Evolutionary conservation across 1,140 invertebrate species (phyloP).

Genomic region (Ruditapes philippinarum): DNA sequence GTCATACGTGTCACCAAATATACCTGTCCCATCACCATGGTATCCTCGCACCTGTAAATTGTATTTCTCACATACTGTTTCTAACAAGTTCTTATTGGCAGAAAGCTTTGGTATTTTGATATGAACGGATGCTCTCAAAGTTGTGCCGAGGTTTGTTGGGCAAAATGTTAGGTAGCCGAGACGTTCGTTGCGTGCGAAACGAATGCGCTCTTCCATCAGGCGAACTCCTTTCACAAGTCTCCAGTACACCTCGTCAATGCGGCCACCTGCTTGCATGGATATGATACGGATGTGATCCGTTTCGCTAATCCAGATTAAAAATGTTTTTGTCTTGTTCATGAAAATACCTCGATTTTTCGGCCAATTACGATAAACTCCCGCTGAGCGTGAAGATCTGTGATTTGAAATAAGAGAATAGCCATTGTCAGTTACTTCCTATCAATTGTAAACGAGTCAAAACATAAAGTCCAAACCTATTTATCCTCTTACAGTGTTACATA

Average conservation of each 20-base stretch:
- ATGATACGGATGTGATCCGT: slow-evolving; percentile 99
- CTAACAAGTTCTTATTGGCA: background rate
- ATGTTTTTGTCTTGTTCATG: slow-evolving; percentile 97
- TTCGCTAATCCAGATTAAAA: slow-evolving; percentile 99
- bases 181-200: slow-evolving; percentile 4
- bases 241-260: background rate
- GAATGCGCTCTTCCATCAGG: background rate
- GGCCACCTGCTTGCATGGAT: slow-evolving; percentile 95
- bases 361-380: slow-evolving; percentile 89
- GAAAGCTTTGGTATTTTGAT: slow-evolving; percentile 28
- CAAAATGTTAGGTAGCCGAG: slow-evolving; percentile 59
- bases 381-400: background rate
- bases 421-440: no score
- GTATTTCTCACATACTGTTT: background rate
- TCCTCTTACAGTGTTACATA: no score
- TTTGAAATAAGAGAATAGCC: background rate
- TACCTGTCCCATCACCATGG: slow-evolving; percentile 4
- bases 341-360: slow-evolving; percentile 98
- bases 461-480: no score
- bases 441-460: no score
- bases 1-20: slow-evolving; percentile 18
- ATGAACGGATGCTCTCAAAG: slow-evolving; percentile 43
- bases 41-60: slow-evolving; percentile 34
- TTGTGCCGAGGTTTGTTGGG: slow-evolving; percentile 47
- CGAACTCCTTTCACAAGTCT: slow-evolving; percentile 4